Percentiles rank a stretch among this genome's conserved stretches.
Evolutionary conservation across 2,113 vertebrate species (phyloP).

Genomic region (Corydoras sp.): DNA sequence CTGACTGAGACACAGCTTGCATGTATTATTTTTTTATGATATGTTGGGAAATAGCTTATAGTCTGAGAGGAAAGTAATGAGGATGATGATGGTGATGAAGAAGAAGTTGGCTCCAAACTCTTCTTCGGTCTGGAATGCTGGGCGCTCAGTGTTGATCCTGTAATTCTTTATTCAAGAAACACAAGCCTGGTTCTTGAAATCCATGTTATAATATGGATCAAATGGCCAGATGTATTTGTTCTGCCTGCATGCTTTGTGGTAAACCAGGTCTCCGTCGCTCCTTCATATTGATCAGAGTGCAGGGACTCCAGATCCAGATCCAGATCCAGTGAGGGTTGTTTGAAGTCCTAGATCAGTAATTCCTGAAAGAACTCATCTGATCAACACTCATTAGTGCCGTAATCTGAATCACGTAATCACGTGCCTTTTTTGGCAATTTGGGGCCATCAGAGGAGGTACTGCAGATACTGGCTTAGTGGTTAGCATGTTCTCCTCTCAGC

Average conservation of each 20-base stretch:
- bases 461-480: too few species aligned
- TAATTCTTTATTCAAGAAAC: conserved; percentile 3
- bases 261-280: not conserved
- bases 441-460: not conserved
- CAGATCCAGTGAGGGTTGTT: conserved; percentile 19
- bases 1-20: too few species aligned
- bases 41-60: too few species aligned
- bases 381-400: conserved; percentile 35
- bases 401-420: conserved; percentile 33
- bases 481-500: too few species aligned
- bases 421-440: conserved; percentile 24
- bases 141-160: not conserved
- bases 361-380: conserved; percentile 25
- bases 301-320: not conserved
- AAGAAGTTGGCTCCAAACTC: too few species aligned
- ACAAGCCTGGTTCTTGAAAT: not conserved
- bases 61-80: too few species aligned
- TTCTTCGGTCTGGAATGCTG: not conserved
- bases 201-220: conserved; percentile 20
- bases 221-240: conserved; percentile 9
- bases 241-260: conserved; percentile 19
- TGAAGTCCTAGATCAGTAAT: conserved; percentile 28
- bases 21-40: too few species aligned
- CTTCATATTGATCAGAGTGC: not conserved
- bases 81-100: too few species aligned